These are phyloP conservation scores for Orcinus orca DNA, from an alignment of 2,113 vertebrate species.

Conservation along the genomic window DNA sequence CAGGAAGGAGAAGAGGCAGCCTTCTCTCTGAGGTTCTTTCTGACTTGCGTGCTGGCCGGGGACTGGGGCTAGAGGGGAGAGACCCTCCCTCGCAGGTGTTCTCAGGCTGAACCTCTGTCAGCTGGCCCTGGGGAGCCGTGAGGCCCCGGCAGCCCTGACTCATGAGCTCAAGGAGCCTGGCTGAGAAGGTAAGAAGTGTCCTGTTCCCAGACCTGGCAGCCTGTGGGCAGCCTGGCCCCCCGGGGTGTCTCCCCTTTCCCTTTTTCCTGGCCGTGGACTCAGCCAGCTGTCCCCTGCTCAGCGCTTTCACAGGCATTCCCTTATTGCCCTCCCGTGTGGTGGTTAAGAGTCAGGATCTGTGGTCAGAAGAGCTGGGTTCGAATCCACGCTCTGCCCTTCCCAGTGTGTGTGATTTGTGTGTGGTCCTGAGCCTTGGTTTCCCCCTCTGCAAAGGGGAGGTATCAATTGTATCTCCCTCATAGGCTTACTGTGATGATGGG, in stretches of 20 bases:
- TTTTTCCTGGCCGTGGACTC: not conserved
- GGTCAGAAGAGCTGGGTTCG: not conserved
- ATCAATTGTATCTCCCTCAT: rapidly evolving
- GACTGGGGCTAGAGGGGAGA: not conserved
- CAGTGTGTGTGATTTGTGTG: not conserved
- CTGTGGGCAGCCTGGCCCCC: not conserved
- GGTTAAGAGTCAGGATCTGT: not conserved
- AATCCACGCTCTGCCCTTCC: not conserved
- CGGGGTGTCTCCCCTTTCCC: not conserved
- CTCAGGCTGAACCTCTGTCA: not conserved
- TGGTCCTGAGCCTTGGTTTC: not conserved
- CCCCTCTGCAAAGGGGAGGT: not conserved
- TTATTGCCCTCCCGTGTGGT: rapidly evolving
- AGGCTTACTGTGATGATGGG: not conserved
- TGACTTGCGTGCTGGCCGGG: rapidly evolving
- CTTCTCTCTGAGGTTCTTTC: not conserved
- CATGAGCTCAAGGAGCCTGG: not conserved
- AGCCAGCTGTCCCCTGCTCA: not conserved
- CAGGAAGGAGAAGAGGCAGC: not conserved
- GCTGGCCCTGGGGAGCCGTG: not conserved
- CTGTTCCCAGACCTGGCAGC: not conserved
- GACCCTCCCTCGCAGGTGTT: not conserved
- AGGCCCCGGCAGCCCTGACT: not conserved
- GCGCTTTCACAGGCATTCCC: not conserved
- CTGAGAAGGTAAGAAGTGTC: slow-evolving; percentile 11